Percentiles rank a stretch among this genome's conserved stretches.
Evolutionary conservation across 2,888 invertebrate genomes (phyloP).

Genomic region (Augiades crinisus): DNA sequence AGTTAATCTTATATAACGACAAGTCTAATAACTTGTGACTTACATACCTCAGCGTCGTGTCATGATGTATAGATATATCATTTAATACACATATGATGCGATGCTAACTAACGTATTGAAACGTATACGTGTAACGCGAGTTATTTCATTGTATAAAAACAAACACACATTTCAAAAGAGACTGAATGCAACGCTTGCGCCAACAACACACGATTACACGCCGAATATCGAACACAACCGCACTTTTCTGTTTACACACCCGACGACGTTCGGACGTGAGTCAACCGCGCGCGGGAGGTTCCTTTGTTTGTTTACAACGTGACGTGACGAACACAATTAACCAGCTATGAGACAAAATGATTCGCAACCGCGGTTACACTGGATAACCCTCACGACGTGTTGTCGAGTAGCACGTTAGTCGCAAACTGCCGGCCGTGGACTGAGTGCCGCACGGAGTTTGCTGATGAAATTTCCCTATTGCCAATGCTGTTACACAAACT

Average conservation of each 20-base stretch:
- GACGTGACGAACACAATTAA: slow-evolving; percentile 37
- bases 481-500: slow-evolving; percentile 12
- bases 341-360: slow-evolving; percentile 32
- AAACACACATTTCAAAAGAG: slow-evolving; percentile 19
- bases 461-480: slow-evolving; percentile 23
- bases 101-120: not conserved
- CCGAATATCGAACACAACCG: slow-evolving; percentile 28
- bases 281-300: slow-evolving; percentile 43
- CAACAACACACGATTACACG: slow-evolving; percentile 15
- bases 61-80: not conserved
- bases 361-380: slow-evolving; percentile 21
- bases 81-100: not conserved
- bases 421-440: slow-evolving; percentile 54
- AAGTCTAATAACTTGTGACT: not conserved
- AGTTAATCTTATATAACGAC: too few relatives aligned
- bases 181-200: slow-evolving; percentile 16
- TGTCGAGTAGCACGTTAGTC: slow-evolving; percentile 50
- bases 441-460: slow-evolving; percentile 7
- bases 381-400: slow-evolving; percentile 38
- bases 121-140: not conserved
- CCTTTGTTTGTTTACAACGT: slow-evolving; percentile 62
- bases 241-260: slow-evolving; percentile 47
- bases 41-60: not conserved
- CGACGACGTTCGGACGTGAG: slow-evolving; percentile 42
- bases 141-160: slow-evolving; percentile 4